Base-by-base conservation (phyloP, 2,113 vertebrate species). In the Stictonetta naevosa region DNA sequence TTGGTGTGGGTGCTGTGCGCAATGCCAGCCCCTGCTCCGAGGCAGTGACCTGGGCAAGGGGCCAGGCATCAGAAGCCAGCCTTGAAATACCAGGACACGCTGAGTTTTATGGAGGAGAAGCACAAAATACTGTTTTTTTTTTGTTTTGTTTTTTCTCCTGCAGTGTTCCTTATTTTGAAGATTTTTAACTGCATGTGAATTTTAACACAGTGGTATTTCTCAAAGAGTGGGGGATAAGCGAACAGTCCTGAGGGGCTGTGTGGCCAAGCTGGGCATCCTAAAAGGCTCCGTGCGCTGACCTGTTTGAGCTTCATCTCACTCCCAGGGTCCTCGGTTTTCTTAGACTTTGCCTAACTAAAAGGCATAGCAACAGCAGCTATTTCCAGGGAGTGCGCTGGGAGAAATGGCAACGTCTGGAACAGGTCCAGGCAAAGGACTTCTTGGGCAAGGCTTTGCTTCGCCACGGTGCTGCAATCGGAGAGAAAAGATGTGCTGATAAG, bases 401-500 rank as follows among this genome's bases (percentile, higher is more conserved):
- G 87, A 69, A 73, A 34, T 55, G 78, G 71, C 50, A 87, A 55
- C 1, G 17, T 26, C 83, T 97, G 96, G 88, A 94, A 53, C 92
- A 88, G 81, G 81, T 77, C 92, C 83, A 93, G 92, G 84, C 71
- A 52, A 34, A 83, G 92, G 74, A 77, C 15, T 29, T 8, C 44
- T 87, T 28, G 71, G 77, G 86, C 88, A 93, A 86, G 86, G 59
- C 58, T 94, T 67, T 73, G 69, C 88, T 33, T 29, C n/a, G 50
- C 77, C 88, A 62, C 82, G 46, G 20, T 15, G 3, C 48, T 66
- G 55, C 83, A n/a, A 67, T 91, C 88, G 34, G 14, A 13, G 66
- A 0, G 40, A 93, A 95, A 86, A 90, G 88, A 88, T 92, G 56
- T 80, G 28, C 59, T 59, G 93, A 93, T 96, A 97, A 96, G 92